Conservation (phyloP, 2,113 vertebrate genomes). For the Tetrao urogallus region DNA sequence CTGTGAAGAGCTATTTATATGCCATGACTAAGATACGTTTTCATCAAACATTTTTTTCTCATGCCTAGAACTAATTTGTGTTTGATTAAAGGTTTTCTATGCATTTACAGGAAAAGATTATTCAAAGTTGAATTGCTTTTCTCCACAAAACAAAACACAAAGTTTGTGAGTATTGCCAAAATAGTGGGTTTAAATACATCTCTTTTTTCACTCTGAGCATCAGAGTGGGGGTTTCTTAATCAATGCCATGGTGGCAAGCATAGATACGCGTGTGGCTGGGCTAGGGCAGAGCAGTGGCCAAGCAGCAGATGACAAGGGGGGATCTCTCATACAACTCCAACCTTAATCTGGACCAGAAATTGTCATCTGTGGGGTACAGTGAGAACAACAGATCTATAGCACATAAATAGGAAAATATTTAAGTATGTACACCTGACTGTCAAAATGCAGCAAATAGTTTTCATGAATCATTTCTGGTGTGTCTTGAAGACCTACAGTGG, state of each 20-base stretch:
- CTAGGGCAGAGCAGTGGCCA: neutral
- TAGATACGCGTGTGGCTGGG: neutral
- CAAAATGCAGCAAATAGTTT: neutral
- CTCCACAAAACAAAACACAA: constrained; percentile 58
- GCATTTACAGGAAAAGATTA: constrained; percentile 61
- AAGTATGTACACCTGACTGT: neutral
- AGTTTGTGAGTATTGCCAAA: constrained; percentile 28
- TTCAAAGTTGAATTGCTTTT: constrained; percentile 65
- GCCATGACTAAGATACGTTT: constrained; percentile 60
- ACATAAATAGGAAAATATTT: neutral
- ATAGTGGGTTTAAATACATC: constrained; percentile 46
- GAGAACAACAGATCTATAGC: neutral
- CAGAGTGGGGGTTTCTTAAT: constrained; percentile 64
- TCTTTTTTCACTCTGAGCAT: constrained; percentile 39
- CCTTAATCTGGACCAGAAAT: neutral
- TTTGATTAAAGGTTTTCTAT: constrained; percentile 79
- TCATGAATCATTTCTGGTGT: neutral
- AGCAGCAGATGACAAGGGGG: neutral
- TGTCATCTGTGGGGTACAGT: neutral
- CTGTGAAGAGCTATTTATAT: constrained; percentile 66
- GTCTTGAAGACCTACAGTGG: neutral
- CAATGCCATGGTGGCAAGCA: constrained; percentile 16
- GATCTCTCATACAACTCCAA: neutral
- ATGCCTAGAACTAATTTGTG: constrained; percentile 74
- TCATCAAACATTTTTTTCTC: constrained; percentile 70